Percentiles rank a stretch among this genome's conserved stretches.
phyloP scores from a whole-genome alignment of 2,888 invertebrate species.

The Brachypalpus laphriformis region DNA sequence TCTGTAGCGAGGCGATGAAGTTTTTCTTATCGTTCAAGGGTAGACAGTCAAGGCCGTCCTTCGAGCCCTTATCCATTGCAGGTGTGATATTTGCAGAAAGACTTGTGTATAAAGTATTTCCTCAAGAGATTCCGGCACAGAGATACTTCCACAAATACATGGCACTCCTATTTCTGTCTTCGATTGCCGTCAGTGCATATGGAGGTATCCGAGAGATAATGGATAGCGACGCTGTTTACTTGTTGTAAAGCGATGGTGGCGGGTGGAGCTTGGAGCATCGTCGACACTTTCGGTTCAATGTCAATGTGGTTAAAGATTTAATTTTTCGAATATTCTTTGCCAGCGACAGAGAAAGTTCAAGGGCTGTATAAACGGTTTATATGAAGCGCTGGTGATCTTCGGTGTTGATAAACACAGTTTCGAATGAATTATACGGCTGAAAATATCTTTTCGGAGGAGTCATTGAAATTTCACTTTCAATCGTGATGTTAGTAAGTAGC shows the following conservation, averaged over 20 bases:
- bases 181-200: background rate
- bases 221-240: background rate
- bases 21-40: slow-evolving; percentile 31
- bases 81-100: background rate
- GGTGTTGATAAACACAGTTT: background rate
- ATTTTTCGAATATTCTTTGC: background rate
- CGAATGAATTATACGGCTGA: background rate
- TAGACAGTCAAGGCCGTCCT: background rate
- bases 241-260: background rate
- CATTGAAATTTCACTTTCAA: background rate
- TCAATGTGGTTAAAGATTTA: background rate
- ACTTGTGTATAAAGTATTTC: background rate
- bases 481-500: background rate
- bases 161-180: slow-evolving; percentile 12
- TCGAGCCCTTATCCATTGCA: background rate
- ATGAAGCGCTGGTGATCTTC: background rate
- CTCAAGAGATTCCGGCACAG: background rate
- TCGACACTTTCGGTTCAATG: slow-evolving; percentile 3
- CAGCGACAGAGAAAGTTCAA: slow-evolving; percentile 5
- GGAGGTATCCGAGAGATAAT: slow-evolving; percentile 2
- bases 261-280: background rate
- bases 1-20: background rate
- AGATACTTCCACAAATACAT: background rate
- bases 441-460: slow-evolving; percentile 4
- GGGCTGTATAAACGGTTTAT: background rate